Percentiles rank a stretch among this genome's conserved stretches.
phyloP scores from a whole-genome alignment of 2,888 invertebrate genomes.

The Empis livida region DNA sequence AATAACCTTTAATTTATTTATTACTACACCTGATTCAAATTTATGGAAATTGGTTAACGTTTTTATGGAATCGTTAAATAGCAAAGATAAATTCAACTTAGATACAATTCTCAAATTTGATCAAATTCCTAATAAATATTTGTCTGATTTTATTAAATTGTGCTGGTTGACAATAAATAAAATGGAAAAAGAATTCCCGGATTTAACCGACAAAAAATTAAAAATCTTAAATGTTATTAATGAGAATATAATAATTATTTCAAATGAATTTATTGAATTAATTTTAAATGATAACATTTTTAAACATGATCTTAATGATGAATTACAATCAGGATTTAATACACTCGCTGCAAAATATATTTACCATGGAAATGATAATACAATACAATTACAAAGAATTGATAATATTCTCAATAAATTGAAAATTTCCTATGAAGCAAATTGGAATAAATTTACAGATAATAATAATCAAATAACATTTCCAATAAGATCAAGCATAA shows the following conservation, averaged over 20 bases:
- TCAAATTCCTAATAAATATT: too few species aligned
- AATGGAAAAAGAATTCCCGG: too few species aligned
- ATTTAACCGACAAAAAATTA: not conserved
- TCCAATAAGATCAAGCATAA: too few species aligned
- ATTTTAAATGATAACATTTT: not conserved
- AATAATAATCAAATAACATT: not conserved
- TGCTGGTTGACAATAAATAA: too few species aligned
- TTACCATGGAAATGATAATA: not conserved
- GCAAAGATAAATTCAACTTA: not conserved
- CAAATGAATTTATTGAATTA: too few species aligned
- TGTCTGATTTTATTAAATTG: too few species aligned
- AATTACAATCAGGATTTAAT: not conserved
- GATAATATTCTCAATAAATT: not conserved
- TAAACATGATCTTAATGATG: not conserved
- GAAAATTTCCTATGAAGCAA: not conserved
- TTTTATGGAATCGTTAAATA: not conserved
- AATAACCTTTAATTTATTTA: not conserved
- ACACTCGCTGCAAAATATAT: not conserved
- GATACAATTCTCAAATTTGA: not conserved
- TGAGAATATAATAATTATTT: too few species aligned
- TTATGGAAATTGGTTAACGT: not conserved
- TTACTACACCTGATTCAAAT: not conserved
- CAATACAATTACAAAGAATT: not conserved
- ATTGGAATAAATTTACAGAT: not conserved
- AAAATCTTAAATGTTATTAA: too few species aligned